Conservation (phyloP, 2,797 vertebrate genomes). For the Melanotaenia boesemani region DNA sequence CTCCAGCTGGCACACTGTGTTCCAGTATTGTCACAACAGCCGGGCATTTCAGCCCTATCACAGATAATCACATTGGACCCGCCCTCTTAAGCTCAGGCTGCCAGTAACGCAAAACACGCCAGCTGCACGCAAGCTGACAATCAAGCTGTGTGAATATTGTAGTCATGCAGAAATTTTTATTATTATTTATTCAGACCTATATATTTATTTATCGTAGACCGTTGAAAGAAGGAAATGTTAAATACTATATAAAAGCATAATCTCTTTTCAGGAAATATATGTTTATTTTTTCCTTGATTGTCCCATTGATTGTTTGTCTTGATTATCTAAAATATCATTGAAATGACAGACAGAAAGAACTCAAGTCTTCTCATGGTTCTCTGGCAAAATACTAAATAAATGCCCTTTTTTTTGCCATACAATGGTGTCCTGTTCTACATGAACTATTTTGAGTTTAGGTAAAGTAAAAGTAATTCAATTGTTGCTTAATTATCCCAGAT, state of each 20-base stretch:
- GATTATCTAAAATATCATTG: too few relatives aligned
- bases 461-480: too few relatives aligned
- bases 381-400: too few relatives aligned
- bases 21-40: constrained; percentile 63
- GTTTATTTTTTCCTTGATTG: too few relatives aligned
- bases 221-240: neutral
- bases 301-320: too few relatives aligned
- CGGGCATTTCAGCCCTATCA: constrained; percentile 50
- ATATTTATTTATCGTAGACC: neutral
- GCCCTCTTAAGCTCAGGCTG: constrained; percentile 44
- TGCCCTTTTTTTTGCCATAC: too few relatives aligned
- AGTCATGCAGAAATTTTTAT: neutral
- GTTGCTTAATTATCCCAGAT: too few relatives aligned
- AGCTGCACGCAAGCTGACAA: constrained; percentile 10
- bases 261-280: neutral
- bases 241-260: neutral
- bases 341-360: too few relatives aligned
- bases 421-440: too few relatives aligned
- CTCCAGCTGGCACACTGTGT: constrained; percentile 75
- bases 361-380: too few relatives aligned
- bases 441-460: too few relatives aligned
- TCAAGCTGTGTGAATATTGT: constrained; percentile 14
- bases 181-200: neutral
- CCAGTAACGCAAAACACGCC: constrained; percentile 40
- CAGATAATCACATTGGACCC: constrained; percentile 67